Evolutionary conservation across 2,113 vertebrate species (phyloP), one percentile per base, ranked within the genome.

Genomic region (Psammodynastes pulverulentus): DNA sequence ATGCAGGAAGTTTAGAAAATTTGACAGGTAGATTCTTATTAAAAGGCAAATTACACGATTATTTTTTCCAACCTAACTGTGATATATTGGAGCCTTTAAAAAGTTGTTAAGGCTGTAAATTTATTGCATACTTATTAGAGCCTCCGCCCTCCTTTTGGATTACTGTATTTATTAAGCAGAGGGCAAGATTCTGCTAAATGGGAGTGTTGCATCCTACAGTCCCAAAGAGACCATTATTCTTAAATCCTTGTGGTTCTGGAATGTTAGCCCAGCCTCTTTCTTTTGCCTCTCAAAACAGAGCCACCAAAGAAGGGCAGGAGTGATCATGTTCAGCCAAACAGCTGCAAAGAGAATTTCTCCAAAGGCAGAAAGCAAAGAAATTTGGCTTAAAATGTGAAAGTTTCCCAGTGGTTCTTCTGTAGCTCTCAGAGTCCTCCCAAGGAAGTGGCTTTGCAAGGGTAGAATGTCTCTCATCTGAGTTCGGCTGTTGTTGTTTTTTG

Each of bases 381-480:
- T n/a, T 87, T 84, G 87, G 85, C 90, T 85, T 91, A n/a, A 79
- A 79, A 72, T 58, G 34, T 45, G 52, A 19, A 89, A 24, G 58
- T 91, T 84, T 93, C 87, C 48, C 84, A 88, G 17, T 49, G 7
- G 34, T 86, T 93, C 88, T 86, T 93, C 88, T 67, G 39, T 72
- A 54, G 45, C 34, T 34, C 48, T 88, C 84, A 24, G 43, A 58
- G 53, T 88, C 62, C 45, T 92, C 29, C 48, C 43, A 52, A 95
- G 91, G 94, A 93, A 92, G 54, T 90, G 88, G 91, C 90, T 95
- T 93, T 88, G 72, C 86, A 72, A 91, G 90, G 90, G 56, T 87
- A 62, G 89, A 92, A 92, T 49, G 62, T 85, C 86, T 93, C 1
- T 91, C 62, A 89, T 90, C 89, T 0, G 79, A 88, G 79, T 92